Evolutionary conservation across 92 coral and sea anemone genomes (phyloP), one percentile per base, ranked within the genome.

Genomic region (Desmophyllum pertusum): DNA sequence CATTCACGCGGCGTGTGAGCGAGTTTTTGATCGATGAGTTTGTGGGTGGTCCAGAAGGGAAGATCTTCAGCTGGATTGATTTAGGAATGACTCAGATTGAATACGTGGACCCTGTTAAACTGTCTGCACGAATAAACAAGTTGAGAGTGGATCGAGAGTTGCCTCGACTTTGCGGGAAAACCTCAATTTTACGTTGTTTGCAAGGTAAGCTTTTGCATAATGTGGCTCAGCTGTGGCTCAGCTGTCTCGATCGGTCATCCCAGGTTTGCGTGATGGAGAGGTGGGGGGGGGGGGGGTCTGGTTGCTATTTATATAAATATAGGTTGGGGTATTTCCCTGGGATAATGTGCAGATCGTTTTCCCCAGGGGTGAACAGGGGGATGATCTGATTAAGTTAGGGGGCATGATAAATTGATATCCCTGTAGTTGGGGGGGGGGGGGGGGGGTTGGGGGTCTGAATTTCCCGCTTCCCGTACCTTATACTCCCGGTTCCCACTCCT

Each of bases 31-130:
- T 76, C 72, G 37, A 59, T 76, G 50, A 81, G 51, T 27, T 80
- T 61, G 41, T 67, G 89, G 72, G 83, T 46, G 59, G 92, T 75
- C 74, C 93, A 0, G 98, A 94, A 46, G 98, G 98, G n/a, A 92
- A 84, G 59, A 59, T 42, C n/a, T 94, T 94, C 75, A 87, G 95
- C 64, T 94, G 98, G 98, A 71, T 94, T 29, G 95, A 94, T 57
- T 74, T 92, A 84, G 98, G 98, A 23, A 33, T 78, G 36, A 78
- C 93, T 3, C 94, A 92, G 69, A 75, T 94, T 30, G 85, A 80
- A 21, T 92, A 92, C 73, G 86, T 92, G 6, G 93, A 94, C 81
- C 81, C 86, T 10, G 82, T 57, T 37, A 94, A 94, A 77, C 90
- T 94, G 38, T 31, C 92, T 29, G 85, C 95, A 55, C 87, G 72